These are phyloP conservation scores for Perca fluviatilis DNA, from an alignment of 2,113 vertebrate genomes.

Conservation along the genomic window DNA sequence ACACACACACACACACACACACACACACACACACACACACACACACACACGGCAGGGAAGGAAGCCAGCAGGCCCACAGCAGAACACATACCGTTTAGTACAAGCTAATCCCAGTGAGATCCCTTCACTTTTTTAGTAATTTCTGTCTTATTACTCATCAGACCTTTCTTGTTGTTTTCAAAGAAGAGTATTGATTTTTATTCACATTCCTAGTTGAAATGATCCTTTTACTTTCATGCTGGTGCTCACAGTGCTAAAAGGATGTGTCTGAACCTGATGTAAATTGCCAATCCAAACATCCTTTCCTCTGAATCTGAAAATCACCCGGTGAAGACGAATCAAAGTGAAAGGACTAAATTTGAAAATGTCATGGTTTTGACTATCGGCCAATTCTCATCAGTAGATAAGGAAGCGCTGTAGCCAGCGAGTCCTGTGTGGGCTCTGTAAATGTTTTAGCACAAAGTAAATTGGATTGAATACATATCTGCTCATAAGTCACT, in stretches of 20 bases:
- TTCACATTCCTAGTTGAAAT: neutral
- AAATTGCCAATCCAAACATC: constrained; percentile 22
- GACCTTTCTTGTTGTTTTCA: neutral
- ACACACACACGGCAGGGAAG: constrained; percentile 19
- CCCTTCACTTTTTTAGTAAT: neutral
- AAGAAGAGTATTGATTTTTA: neutral
- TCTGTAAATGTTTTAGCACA: constrained; percentile 32
- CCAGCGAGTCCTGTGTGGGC: constrained; percentile 1
- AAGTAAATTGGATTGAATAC: constrained; percentile 28
- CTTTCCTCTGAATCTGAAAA: constrained; percentile 30
- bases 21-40: neutral
- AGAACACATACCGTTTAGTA: constrained; percentile 34
- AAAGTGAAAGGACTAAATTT: constrained; percentile 29
- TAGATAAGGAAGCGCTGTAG: constrained; percentile 32
- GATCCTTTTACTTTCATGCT: neutral
- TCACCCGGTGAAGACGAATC: constrained; percentile 7
- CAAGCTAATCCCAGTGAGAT: constrained; percentile 43
- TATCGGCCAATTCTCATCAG: constrained; percentile 38
- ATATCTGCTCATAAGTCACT: constrained; percentile 40
- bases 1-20: constrained; percentile 15
- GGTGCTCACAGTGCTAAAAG: neutral
- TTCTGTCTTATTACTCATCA: constrained; percentile 5
- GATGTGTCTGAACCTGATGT: constrained; percentile 6
- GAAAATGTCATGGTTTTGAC: constrained; percentile 51
- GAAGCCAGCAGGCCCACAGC: constrained; percentile 30